Percentiles rank a stretch among this genome's conserved stretches.
These are phyloP conservation scores for Pheucticus melanocephalus DNA, from an alignment of 2,113 vertebrate genomes.

Conservation along the genomic window DNA sequence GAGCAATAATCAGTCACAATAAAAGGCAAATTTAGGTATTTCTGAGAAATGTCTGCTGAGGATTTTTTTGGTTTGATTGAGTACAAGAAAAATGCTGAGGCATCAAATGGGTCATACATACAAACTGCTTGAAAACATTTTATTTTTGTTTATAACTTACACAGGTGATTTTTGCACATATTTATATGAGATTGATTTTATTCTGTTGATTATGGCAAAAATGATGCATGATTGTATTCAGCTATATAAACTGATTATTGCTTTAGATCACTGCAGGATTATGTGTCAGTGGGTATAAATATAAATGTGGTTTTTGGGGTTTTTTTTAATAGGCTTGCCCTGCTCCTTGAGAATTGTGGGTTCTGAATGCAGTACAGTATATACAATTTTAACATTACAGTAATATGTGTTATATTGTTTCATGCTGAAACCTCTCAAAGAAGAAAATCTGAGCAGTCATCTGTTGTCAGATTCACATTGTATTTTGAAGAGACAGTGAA, in stretches of 20 bases:
- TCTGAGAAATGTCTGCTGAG: background rate
- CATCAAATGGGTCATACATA: background rate
- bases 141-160: background rate
- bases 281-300: background rate
- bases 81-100: background rate
- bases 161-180: background rate
- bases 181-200: background rate
- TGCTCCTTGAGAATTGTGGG: background rate
- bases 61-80: background rate
- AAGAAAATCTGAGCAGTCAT: background rate
- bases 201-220: background rate
- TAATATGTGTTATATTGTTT: background rate
- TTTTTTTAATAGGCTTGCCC: background rate
- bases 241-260: background rate
- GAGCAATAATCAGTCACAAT: background rate
- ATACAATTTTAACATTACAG: background rate
- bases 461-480: background rate
- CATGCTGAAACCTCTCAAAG: background rate
- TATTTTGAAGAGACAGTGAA: background rate
- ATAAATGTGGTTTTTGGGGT: background rate
- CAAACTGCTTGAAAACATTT: background rate
- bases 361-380: background rate
- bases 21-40: background rate
- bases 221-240: background rate
- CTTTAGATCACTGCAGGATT: background rate